Evolutionary conservation across 2,113 vertebrate genomes (phyloP).

Genomic region (Gymnarchus niloticus): DNA sequence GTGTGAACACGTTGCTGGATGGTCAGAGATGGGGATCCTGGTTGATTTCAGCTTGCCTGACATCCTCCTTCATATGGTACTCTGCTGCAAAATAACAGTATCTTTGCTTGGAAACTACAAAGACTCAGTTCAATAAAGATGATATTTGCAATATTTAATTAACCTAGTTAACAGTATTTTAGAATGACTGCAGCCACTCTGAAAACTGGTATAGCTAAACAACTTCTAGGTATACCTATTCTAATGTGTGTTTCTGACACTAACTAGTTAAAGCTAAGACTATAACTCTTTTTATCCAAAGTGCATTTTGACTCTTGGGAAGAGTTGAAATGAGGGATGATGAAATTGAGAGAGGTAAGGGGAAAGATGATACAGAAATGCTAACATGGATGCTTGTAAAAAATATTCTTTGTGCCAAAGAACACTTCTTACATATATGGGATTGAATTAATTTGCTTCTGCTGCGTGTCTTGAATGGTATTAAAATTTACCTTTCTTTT

Average conservation of each 20-base stretch:
- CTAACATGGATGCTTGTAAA: background rate
- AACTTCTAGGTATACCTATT: background rate
- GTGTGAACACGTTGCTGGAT: constrained; percentile 36
- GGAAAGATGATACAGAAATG: background rate
- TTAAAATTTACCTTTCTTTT: background rate
- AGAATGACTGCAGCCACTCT: background rate
- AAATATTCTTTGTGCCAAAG: background rate
- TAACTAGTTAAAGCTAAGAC: background rate
- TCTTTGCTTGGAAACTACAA: background rate
- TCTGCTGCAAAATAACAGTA: background rate
- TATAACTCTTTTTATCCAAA: background rate
- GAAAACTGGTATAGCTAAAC: no score
- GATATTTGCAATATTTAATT: background rate
- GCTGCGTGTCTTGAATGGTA: background rate
- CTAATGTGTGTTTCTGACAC: background rate
- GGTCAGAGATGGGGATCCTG: background rate
- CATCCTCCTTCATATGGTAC: background rate
- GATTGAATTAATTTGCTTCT: background rate
- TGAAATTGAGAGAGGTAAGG: background rate
- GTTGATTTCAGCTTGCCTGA: constrained; percentile 1
- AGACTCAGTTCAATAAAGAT: background rate
- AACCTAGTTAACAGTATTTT: background rate
- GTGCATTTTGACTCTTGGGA: background rate
- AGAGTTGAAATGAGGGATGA: background rate
- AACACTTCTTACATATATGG: background rate